Conservation (phyloP, 2,888 invertebrate species). For the Oligia strigilis region DNA sequence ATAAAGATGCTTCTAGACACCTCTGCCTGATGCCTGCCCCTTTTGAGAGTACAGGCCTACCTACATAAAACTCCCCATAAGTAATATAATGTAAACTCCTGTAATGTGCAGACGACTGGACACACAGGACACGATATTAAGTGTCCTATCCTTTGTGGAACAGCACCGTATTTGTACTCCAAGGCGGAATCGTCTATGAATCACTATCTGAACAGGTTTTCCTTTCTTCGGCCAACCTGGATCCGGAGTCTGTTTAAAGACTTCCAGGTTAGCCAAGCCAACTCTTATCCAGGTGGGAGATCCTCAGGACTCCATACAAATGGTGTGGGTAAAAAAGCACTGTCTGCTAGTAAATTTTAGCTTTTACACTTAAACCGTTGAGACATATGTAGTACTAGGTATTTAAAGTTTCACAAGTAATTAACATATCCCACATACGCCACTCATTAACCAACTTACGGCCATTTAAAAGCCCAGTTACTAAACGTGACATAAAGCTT, state of each 20-base stretch:
- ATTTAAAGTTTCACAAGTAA: constrained; percentile 22
- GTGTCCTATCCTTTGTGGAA: neutral
- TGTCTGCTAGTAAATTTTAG: neutral
- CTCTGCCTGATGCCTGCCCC: no score
- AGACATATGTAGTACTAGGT: neutral
- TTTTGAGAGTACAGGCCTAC: no score
- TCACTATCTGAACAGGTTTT: neutral
- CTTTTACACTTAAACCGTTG: neutral
- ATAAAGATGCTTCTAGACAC: no score
- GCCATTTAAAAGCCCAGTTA: constrained; percentile 18
- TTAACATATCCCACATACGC: neutral
- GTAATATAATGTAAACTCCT: no score
- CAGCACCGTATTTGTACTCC: no score
- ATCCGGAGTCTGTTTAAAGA: neutral
- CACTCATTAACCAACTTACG: constrained; percentile 22
- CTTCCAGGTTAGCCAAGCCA: neutral
- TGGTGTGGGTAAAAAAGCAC: neutral
- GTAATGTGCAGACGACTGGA: no score
- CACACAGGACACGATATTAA: no score
- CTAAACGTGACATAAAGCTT: constrained; percentile 13
- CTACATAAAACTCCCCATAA: no score
- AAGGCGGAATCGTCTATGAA: neutral
- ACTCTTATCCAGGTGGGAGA: neutral
- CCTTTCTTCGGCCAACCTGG: neutral
- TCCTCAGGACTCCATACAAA: neutral